Conservation (phyloP, 2,888 invertebrate genomes). For the Punctoribates punctum region DNA sequence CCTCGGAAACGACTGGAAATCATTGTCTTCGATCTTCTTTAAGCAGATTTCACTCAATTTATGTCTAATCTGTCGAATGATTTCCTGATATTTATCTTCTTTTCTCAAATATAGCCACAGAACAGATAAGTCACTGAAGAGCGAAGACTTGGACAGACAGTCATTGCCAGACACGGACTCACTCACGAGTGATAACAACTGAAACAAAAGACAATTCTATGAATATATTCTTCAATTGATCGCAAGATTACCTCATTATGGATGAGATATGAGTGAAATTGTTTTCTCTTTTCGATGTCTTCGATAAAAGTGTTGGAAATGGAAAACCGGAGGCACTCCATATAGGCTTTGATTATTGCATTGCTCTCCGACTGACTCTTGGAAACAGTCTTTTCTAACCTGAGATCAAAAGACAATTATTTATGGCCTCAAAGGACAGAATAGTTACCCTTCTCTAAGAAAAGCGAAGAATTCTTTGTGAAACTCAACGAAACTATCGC, state of each 20-base stretch:
- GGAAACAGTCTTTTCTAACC: slow-evolving; percentile 55
- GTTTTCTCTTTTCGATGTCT: background rate
- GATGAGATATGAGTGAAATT: slow-evolving; percentile 14
- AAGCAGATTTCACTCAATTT: background rate
- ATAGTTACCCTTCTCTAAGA: slow-evolving; percentile 63
- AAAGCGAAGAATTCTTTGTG: slow-evolving; percentile 67
- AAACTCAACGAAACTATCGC: slow-evolving; percentile 58
- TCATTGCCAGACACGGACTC: background rate
- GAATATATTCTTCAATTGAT: background rate
- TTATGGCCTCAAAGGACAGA: background rate
- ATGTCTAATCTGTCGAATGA: background rate
- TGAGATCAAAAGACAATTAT: background rate
- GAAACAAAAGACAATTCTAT: background rate
- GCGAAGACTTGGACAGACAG: background rate
- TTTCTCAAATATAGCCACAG: slow-evolving; percentile 24
- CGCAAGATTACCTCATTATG: background rate
- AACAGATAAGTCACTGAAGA: background rate
- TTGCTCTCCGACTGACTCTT: slow-evolving; percentile 62
- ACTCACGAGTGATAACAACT: slow-evolving; percentile 13
- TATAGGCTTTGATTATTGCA: slow-evolving; percentile 64
- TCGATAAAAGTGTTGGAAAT: slow-evolving; percentile 52
- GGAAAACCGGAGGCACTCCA: slow-evolving; percentile 70
- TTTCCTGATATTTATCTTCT: background rate
- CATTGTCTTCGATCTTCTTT: background rate
- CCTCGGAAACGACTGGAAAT: background rate